Conservation (phyloP, 2,797 vertebrate species). For the Sebastes paucispinis region DNA sequence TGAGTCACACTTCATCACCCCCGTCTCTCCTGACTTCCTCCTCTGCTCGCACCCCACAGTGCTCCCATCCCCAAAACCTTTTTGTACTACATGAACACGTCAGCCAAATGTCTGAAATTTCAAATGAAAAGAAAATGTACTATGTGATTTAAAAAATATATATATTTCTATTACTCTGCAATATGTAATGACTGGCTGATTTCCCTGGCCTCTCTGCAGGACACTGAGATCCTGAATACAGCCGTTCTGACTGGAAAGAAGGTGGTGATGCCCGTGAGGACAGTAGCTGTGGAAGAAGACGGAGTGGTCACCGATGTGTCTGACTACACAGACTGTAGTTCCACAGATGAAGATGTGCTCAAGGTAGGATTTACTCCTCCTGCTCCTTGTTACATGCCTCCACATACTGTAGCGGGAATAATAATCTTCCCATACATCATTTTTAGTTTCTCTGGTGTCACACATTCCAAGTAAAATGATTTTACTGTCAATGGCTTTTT, state of each 20-base stretch:
- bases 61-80: neutral
- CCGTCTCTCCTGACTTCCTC: neutral
- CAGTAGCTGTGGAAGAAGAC: slow-evolving; percentile 89
- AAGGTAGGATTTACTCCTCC: slow-evolving; percentile 81
- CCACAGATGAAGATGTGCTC: slow-evolving; percentile 90
- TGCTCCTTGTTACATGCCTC: neutral
- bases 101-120: neutral
- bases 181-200: neutral
- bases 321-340: slow-evolving; percentile 89
- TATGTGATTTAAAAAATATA: neutral
- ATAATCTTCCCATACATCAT: neutral
- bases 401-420: neutral
- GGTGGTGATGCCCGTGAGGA: slow-evolving; percentile 89
- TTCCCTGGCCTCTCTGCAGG: slow-evolving; percentile 73
- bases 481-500: neutral
- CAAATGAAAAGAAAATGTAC: neutral
- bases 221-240: slow-evolving; percentile 93
- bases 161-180: neutral
- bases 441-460: neutral
- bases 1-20: slow-evolving; percentile 35
- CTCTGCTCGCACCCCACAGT: neutral
- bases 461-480: neutral
- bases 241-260: slow-evolving; percentile 92
- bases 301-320: slow-evolving; percentile 85
- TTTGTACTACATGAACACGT: neutral